Evolutionary conservation across 1,140 invertebrate genomes (phyloP), one percentile per base, ranked within the genome.

Genomic region (Drosophila tristis): DNA sequence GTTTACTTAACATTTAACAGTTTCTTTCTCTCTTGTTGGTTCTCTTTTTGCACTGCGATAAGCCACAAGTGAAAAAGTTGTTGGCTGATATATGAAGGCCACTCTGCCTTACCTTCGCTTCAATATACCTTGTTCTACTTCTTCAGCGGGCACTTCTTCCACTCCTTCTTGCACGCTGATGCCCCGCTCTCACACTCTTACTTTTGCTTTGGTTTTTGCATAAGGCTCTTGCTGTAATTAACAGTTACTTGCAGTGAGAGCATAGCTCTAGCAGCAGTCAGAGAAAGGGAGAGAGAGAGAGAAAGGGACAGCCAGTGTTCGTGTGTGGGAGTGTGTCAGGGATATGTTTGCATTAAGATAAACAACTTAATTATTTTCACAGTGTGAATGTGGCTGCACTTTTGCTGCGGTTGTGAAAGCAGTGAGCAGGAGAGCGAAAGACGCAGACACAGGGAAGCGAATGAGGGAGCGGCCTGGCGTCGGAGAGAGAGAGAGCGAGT

Each of bases 331-430:
- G 35, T 54, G 73, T 65, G 77, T 48, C 9, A 47, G 31, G 43
- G 65, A 77, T 87, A 82, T 82, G 75, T 74, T 70, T 67, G 84
- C 84, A 77, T 74, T 79, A 79, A 87, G 82, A 89, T 84, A 87
- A 87, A 89, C 82, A 87, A 89, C 82, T 89, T 87, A 87, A 87
- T 87, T 87, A 87, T 87, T 81, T 85, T 80, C 63, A 25, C 50
- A 31, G 48, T 59, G 63, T 51, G 26, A 62, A 60, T 59, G 57
- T 13, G 63, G 45, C 58, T 74, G 68, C 81, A 81, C 81, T 81
- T 47, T 74, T 64, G 57, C 78, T 64, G 78, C 51, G 73, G 67
- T 51, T 73, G 29, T 49, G 25, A 35, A 45, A 3, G 23, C 23
- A 13, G 35, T 4, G 16, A 51, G 15, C 45, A 65, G 16, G 45